These are phyloP conservation scores for Oxyura jamaicensis DNA, from an alignment of 2,113 vertebrate species.

Conservation along the genomic window DNA sequence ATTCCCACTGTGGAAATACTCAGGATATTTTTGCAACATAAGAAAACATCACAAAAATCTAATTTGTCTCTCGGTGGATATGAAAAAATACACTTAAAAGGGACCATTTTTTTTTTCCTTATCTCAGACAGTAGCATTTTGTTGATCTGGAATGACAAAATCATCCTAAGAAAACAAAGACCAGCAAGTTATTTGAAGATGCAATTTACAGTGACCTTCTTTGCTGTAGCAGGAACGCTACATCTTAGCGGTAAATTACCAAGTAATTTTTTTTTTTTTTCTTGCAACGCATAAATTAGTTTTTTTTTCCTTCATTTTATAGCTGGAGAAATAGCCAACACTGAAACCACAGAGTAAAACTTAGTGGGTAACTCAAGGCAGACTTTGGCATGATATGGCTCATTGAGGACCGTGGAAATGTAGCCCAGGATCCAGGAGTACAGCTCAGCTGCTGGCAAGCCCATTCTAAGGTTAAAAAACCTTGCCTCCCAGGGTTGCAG, in stretches of 20 bases:
- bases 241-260: not conserved
- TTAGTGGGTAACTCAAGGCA: not conserved
- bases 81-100: conserved; percentile 52
- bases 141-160: conserved; percentile 23
- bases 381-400: not conserved
- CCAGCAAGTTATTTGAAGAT: not conserved
- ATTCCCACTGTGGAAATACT: conserved; percentile 74
- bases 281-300: not conserved
- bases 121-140: conserved; percentile 56
- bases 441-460: not conserved
- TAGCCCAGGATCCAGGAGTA: not conserved
- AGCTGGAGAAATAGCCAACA: not conserved
- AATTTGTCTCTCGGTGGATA: conserved; percentile 50
- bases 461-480: not conserved
- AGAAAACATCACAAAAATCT: conserved; percentile 75
- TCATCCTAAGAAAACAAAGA: conserved; percentile 15
- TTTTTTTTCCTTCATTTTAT: not conserved
- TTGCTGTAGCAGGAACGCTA: not conserved
- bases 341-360: not conserved
- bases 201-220: not conserved
- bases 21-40: conserved; percentile 76
- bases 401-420: not conserved
- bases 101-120: conserved; percentile 40
- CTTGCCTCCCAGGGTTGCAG: not conserved
- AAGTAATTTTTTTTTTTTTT: not conserved